These are phyloP conservation scores for Telmatherina bonti DNA, from an alignment of 2,797 vertebrate genomes.

Conservation along the genomic window DNA sequence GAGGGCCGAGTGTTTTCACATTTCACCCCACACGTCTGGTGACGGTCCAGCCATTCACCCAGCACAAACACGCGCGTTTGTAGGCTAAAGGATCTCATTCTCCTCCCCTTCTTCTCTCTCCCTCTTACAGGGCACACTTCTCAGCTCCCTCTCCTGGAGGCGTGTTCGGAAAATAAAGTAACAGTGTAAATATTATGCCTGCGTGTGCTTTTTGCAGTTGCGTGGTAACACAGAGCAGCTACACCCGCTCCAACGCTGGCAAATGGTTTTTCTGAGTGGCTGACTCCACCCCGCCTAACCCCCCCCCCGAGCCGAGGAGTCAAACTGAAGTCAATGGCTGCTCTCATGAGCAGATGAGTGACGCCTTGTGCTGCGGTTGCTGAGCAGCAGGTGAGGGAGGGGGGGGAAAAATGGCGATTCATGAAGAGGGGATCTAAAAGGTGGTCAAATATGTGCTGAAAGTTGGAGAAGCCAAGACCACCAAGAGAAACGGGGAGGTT, in stretches of 20 bases:
- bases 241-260: slow-evolving; percentile 70
- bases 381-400: neutral
- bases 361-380: slow-evolving; percentile 73
- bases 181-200: slow-evolving; percentile 87
- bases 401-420: neutral
- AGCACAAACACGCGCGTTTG: slow-evolving; percentile 21
- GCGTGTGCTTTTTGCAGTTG: slow-evolving; percentile 81
- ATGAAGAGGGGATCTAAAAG: slow-evolving; percentile 43
- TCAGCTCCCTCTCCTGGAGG: slow-evolving; percentile 69
- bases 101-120: slow-evolving; percentile 34
- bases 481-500: slow-evolving; percentile 50
- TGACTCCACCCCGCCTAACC: slow-evolving; percentile 73
- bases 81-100: slow-evolving; percentile 24
- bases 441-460: slow-evolving; percentile 63
- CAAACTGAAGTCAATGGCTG: slow-evolving; percentile 78
- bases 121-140: slow-evolving; percentile 9
- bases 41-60: slow-evolving; percentile 42
- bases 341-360: slow-evolving; percentile 80
- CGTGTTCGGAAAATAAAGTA: slow-evolving; percentile 81
- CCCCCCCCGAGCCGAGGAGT: slow-evolving; percentile 58
- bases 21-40: slow-evolving; percentile 61
- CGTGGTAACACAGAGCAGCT: slow-evolving; percentile 80
- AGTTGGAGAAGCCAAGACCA: slow-evolving; percentile 59
- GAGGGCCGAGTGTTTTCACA: slow-evolving; percentile 66
- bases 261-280: slow-evolving; percentile 54